Evolutionary conservation across 2,113 vertebrate species (phyloP).

Genomic region (Patagioenas fasciata): DNA sequence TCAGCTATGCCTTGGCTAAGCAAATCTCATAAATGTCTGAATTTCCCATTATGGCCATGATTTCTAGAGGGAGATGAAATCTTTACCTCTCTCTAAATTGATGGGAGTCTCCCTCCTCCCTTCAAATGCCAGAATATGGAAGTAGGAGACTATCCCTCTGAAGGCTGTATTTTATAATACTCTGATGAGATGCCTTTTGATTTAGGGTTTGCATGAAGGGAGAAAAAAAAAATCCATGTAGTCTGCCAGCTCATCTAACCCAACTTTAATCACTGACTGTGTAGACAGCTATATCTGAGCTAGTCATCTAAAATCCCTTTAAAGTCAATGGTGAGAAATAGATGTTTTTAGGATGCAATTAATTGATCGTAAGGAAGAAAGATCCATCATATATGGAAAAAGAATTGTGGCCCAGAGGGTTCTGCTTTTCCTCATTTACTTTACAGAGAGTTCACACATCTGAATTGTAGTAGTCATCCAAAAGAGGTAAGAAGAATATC

Average conservation of each 20-base stretch:
- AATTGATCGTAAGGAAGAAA: constrained; percentile 56
- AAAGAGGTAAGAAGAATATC: constrained; percentile 1
- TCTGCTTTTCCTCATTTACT: constrained; percentile 9
- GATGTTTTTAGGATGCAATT: constrained; percentile 65
- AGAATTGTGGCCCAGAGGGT: constrained; percentile 18
- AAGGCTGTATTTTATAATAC: constrained; percentile 52
- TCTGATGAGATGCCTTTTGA: constrained; percentile 60
- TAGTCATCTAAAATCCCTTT: constrained; percentile 69
- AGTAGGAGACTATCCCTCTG: constrained; percentile 12
- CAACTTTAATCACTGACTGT: constrained; percentile 62
- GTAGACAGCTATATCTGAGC: constrained; percentile 60
- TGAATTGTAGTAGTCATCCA: background rate
- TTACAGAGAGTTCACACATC: background rate
- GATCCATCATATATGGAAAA: constrained; percentile 32
- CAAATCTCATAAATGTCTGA: constrained; percentile 47
- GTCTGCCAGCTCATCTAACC: constrained; percentile 54
- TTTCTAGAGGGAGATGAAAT: constrained; percentile 60
- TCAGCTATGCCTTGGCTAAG: background rate
- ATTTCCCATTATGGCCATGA: constrained; percentile 27
- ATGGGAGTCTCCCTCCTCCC: constrained; percentile 48
- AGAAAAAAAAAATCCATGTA: background rate
- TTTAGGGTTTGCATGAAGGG: constrained; percentile 45
- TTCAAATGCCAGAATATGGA: constrained; percentile 41
- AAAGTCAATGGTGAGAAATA: constrained; percentile 64
- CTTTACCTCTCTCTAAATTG: constrained; percentile 56